Evolutionary conservation across 2,797 vertebrate species (phyloP), one percentile per base, ranked within the genome.

Genomic region (Coregonus sp.): DNA sequence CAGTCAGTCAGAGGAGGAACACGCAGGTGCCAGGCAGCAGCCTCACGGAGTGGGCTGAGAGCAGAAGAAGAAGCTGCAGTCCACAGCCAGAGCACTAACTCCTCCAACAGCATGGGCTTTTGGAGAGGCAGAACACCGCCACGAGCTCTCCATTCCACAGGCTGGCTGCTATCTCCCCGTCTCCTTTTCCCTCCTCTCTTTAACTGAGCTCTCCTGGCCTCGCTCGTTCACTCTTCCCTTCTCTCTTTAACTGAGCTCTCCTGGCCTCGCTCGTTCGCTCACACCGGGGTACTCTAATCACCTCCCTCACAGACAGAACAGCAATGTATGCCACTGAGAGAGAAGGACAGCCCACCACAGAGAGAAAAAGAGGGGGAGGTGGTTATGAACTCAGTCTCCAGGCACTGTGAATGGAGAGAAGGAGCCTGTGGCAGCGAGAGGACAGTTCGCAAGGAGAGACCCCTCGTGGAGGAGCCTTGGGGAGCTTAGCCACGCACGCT

Each of bases 301-400:
- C 75, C 77, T 84, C 68, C 11, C 80, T 51, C 77, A 16, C 82
- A 78, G 77, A 74, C 20, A 69, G 74, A 67, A 74, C 73, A 72
- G 81, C 73, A 89, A 89, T 81, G 83, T 84, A 90, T 88, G 76
- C 83, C 80, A 85, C 69, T 25, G 77, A 78, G 81, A 74, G 80
- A 14, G 59, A 40, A 76, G 33, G 73, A 74, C 37, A 5, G 40
- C n/a, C 37, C 70, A 71, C 35, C 20, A 50, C 35, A 33, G 61
- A 78, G 69, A 9, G 47, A 37, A 11, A 52, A 35, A 59, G 15
- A 69, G 61, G 47, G 52, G 31, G 63, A 51, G 35, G 11, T 40
- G 35, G 33, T 40, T 37, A 9, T 9, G 20, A 9, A 65, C 18
- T 56, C 54, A n/a, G 31, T 35, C 65, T 5, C 65, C 14, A 56